Evolutionary conservation across 2,113 vertebrate species (phyloP), one percentile per base, ranked within the genome.

Genomic region (Peromyscus maniculatus): DNA sequence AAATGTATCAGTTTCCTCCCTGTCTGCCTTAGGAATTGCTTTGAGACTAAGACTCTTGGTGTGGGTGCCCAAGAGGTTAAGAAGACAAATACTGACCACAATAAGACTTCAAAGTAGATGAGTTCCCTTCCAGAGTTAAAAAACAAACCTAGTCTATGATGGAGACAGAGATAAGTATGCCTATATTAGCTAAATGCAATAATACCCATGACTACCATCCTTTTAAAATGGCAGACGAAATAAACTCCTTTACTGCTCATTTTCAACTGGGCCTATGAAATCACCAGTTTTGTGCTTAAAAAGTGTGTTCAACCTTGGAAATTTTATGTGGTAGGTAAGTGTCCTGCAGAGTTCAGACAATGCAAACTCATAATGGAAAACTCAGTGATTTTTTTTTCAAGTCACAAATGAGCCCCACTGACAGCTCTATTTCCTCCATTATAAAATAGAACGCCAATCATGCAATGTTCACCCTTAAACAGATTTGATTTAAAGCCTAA

Each of bases 401-500:
- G 39, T 93, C 33, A 33, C 66, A 28, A 74, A 46, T 69, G 82
- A 89, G 55, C 36, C 9, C 39, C 49, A 39, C 28, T 55, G 33
- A 4, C 26, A 89, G 55, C 79, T 55, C 91, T n/a, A 83, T 67
- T 94, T 95, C 74, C 55, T 87, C 36, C 7, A 52, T 31, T 72
- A 1, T 62, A 78, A 87, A 92, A 82, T 49, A 55, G 33, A 82
- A 39, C 88, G n/a, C 39, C 31, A 52, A 39, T 36, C 69, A 83
- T 21, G 36, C 72, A 26, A 24, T 55, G 22, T 49, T 88, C 59
- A 59, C 24, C 59, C 57, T 90, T 74, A 22, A 31, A 22, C 22
- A 74, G 91, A 95, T 83, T 67, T 91, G 59, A 36, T 94, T 71
- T 79, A 59, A 82, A 92, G 77, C n/a, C 12, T 67, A 31, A 39